A percentile compares a stretch with the other conserved stretches of the same genome.
Conservation (phyloP, 2,113 vertebrate genomes). For the Dinomys branickii region DNA sequence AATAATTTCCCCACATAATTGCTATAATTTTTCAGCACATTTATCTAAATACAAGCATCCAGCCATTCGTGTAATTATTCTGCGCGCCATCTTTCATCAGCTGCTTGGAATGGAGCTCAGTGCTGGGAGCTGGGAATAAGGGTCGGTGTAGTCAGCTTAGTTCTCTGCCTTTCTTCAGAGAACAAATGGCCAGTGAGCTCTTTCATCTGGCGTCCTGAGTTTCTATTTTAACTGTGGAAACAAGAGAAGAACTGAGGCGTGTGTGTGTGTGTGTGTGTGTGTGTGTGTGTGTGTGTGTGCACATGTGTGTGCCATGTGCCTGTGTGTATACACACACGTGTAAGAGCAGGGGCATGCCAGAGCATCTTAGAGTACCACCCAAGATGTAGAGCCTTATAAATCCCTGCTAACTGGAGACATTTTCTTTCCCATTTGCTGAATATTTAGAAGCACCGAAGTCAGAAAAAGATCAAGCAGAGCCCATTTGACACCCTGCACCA, state of each 20-base stretch:
- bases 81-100: neutral
- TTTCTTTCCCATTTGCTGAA: neutral
- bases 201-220: neutral
- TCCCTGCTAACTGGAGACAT: neutral
- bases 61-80: neutral
- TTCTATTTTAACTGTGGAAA: slow-evolving; percentile 48
- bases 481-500: neutral
- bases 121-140: too few species aligned
- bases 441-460: neutral
- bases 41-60: neutral
- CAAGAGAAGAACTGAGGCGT: neutral
- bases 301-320: neutral
- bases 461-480: neutral
- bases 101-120: neutral
- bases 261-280: too few species aligned
- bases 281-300: neutral
- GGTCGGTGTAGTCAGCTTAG: neutral
- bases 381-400: neutral
- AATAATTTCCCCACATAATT: neutral
- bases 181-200: neutral
- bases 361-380: neutral
- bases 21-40: neutral
- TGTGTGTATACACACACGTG: too few species aligned
- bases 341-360: neutral
- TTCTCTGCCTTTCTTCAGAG: slow-evolving; percentile 29